Evolutionary conservation across 1,140 invertebrate genomes (phyloP).

Genomic region (Drosophila asahinai): DNA sequence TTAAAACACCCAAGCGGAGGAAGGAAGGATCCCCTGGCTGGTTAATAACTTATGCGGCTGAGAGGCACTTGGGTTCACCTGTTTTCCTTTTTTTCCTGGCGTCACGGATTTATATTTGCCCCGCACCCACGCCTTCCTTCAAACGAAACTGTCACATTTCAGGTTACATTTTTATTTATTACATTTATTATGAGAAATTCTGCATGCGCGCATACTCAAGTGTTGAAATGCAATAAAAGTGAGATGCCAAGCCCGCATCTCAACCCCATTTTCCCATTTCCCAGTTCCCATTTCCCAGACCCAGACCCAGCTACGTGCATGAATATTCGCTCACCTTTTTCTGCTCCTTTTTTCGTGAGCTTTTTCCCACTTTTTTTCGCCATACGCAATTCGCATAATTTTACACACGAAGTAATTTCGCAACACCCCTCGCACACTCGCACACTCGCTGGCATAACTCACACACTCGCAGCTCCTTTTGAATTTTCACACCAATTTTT

Average conservation of each 20-base stretch:
- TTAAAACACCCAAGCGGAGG: constrained; percentile 19
- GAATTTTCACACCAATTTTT: constrained; percentile 85
- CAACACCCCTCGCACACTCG: constrained; percentile 57
- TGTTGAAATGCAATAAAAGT: constrained; percentile 84
- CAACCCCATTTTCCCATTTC: constrained; percentile 9
- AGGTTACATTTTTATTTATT: constrained; percentile 82
- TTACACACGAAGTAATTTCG: constrained; percentile 83
- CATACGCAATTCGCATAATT: constrained; percentile 81
- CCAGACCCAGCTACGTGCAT: constrained; percentile 56
- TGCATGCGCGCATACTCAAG: constrained; percentile 77
- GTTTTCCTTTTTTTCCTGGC: background rate
- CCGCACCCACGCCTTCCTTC: constrained; percentile 18
- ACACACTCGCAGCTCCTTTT: constrained; percentile 80
- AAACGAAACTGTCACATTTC: constrained; percentile 80
- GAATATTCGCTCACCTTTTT: constrained; percentile 78
- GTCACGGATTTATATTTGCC: constrained; percentile 36
- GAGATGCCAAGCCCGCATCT: constrained; percentile 68
- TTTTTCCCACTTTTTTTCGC: constrained; percentile 37
- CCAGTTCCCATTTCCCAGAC: constrained; percentile 2
- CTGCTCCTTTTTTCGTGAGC: constrained; percentile 24
- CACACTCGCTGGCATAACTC: constrained; percentile 42
- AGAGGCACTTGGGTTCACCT: constrained; percentile 49
- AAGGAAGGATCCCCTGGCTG: constrained; percentile 5
- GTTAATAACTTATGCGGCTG: constrained; percentile 67
- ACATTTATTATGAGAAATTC: constrained; percentile 84